Evolutionary conservation across 2,888 invertebrate genomes (phyloP).

Genomic region (Drosophila imparisetae): DNA sequence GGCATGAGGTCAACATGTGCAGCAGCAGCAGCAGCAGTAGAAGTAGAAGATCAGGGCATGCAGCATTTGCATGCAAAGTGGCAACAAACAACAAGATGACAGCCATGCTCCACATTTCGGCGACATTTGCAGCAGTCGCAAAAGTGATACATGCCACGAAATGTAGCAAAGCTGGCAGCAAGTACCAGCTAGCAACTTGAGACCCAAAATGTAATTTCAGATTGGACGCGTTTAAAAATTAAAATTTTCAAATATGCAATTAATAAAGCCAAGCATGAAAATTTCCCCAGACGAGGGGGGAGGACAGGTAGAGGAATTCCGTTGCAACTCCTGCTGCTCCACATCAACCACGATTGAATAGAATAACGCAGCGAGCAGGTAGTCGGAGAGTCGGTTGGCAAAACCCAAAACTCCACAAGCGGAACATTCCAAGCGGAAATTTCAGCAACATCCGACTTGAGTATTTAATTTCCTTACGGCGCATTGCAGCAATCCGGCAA

Average conservation of each 20-base stretch:
- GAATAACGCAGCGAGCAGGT: neutral
- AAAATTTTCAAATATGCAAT: slow-evolving; percentile 50
- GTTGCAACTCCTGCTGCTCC: slow-evolving; percentile 22
- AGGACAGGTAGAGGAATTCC: slow-evolving; percentile 18
- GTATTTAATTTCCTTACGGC: slow-evolving; percentile 77
- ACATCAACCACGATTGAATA: slow-evolving; percentile 25
- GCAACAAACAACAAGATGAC: slow-evolving; percentile 44
- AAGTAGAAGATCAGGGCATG: neutral
- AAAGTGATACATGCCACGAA: slow-evolving; percentile 68
- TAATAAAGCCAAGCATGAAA: slow-evolving; percentile 30
- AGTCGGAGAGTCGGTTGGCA: slow-evolving; percentile 8
- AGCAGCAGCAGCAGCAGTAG: slow-evolving; percentile 12
- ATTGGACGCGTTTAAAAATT: slow-evolving; percentile 25
- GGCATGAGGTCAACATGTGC: slow-evolving; percentile 68
- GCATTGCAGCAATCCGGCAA: slow-evolving; percentile 60
- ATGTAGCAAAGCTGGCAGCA: slow-evolving; percentile 21
- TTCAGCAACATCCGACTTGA: slow-evolving; percentile 75
- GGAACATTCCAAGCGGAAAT: slow-evolving; percentile 64
- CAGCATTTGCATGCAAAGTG: slow-evolving; percentile 63
- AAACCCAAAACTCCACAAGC: slow-evolving; percentile 7
- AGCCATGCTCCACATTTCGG: slow-evolving; percentile 70
- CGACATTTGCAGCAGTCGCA: slow-evolving; percentile 62
- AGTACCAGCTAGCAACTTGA: slow-evolving; percentile 14
- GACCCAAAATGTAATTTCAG: slow-evolving; percentile 40
- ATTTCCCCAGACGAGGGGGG: neutral